Evolutionary conservation across 2,888 invertebrate species (phyloP).

Genomic region (Drosophila fungiperda): DNA sequence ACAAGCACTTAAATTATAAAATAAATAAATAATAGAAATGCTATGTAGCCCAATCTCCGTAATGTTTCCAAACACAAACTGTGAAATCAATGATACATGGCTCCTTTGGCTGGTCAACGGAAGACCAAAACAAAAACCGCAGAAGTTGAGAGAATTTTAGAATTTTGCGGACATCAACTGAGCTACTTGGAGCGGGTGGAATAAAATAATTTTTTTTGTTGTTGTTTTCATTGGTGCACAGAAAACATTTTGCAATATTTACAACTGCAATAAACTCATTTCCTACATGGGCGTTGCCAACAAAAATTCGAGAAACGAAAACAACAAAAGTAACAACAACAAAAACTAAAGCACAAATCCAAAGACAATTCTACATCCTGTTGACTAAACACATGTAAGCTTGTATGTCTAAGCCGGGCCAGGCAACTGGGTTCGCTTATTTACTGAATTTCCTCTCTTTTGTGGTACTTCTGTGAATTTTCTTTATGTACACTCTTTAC

Average conservation of each 20-base stretch:
- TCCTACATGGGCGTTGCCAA: slow-evolving; percentile 37
- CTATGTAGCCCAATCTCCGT: slow-evolving; percentile 8
- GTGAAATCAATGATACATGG: slow-evolving; percentile 49
- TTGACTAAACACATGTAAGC: slow-evolving; percentile 53
- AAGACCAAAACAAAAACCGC: slow-evolving; percentile 48
- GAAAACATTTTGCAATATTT: slow-evolving; percentile 67
- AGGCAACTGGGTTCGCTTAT: slow-evolving; percentile 33
- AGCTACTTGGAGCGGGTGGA: slow-evolving; percentile 23
- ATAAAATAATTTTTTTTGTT: slow-evolving; percentile 13
- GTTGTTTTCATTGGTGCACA: slow-evolving; percentile 7
- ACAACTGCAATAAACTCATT: slow-evolving; percentile 69
- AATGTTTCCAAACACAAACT: slow-evolving; percentile 10
- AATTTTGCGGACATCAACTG: slow-evolving; percentile 59
- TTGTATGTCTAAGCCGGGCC: slow-evolving; percentile 21
- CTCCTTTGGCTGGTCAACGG: slow-evolving; percentile 27
- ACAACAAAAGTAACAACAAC: slow-evolving; percentile 14
- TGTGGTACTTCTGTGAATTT: slow-evolving; percentile 42
- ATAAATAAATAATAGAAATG: slow-evolving; percentile 2
- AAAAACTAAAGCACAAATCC: slow-evolving; percentile 20
- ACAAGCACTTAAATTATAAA: slow-evolving; percentile 54
- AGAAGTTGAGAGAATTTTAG: slow-evolving; percentile 66
- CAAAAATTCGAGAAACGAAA: slow-evolving; percentile 5
- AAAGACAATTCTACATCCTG: slow-evolving; percentile 50
- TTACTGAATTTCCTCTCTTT: slow-evolving; percentile 46
- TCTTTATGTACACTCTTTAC: slow-evolving; percentile 24